A percentile compares a stretch with the other conserved stretches of the same genome.
phyloP scores from a whole-genome alignment of 1,140 invertebrate species.

The Macrobrachium nipponense region DNA sequence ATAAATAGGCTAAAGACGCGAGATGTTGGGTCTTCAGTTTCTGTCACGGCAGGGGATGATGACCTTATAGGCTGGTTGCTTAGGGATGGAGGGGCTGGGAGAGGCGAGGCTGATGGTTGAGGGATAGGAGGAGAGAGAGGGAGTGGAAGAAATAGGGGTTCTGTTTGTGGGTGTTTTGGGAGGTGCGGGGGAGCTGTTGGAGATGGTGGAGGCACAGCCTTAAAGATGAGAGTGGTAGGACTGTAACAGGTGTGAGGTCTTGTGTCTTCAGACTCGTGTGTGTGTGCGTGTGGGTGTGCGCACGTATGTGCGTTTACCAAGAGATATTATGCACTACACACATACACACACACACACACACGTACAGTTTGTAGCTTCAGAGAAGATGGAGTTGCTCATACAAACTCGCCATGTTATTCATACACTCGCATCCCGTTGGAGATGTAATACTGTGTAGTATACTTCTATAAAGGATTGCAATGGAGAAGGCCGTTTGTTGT shows the following conservation, averaged over 20 bases:
- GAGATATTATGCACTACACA: not conserved
- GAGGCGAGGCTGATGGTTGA: not conserved
- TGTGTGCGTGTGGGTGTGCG: slow-evolving; percentile 26
- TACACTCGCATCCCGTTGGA: not conserved
- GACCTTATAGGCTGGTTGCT: too few relatives aligned
- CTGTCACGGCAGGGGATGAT: too few relatives aligned
- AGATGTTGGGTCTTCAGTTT: too few relatives aligned
- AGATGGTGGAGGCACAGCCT: not conserved
- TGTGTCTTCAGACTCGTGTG: not conserved
- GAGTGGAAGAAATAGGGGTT: not conserved
- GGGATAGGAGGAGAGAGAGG: not conserved
- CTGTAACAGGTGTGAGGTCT: not conserved
- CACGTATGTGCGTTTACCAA: slow-evolving; percentile 8
- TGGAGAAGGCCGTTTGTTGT: too few relatives aligned
- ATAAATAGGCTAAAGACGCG: too few relatives aligned
- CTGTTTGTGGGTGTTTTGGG: too few relatives aligned
- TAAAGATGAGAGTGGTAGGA: not conserved
- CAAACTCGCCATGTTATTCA: not conserved
- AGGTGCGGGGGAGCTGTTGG: not conserved
- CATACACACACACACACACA: slow-evolving; percentile 25
- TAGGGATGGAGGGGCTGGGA: not conserved
- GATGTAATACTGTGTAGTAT: too few relatives aligned
- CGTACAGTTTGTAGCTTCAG: not conserved
- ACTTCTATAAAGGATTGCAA: too few relatives aligned
- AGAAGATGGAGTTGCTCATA: not conserved